Evolutionary conservation across 2,888 invertebrate genomes (phyloP), one percentile per base, ranked within the genome.

Genomic region (Agelastica alni): DNA sequence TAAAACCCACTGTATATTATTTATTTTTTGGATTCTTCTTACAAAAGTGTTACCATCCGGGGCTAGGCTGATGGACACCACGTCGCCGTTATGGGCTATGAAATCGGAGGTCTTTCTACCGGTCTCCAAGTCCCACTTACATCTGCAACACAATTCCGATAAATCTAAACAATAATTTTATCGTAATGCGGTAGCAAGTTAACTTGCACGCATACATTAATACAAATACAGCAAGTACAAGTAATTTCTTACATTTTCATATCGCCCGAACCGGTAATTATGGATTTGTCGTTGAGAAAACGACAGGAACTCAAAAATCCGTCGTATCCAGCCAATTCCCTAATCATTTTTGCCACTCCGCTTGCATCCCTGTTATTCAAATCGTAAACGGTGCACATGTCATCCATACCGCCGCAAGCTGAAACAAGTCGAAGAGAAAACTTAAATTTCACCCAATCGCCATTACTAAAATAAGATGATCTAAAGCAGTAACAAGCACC

Each of bases 351-450:
- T 0, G 93, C 93, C 0, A 87, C 87, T 9, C 93, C 93, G 7
- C 81, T 77, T 2, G 87, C 80, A 75, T 94, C 93, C 10, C 93
- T 84, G 76, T 93, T 93, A 75, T 94, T 94, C 31, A 95, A 84
- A 75, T 94, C 93, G 71, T 94, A 93, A 5, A 95, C 83, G 6
- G 94, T 94, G 71, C 93, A 93, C 87, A 92, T 91, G 76, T 95
- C 95, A 77, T 95, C 95, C 93, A 95, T 94, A 14, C 95, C 95
- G 6, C 94, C 95, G 67, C 93, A 94, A 31, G 93, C 94, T 83
- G 52, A 39, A 61, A 63, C 7, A 39, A 20, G 10, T n/a, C n/a
- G n/a, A n/a, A n/a, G n/a, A n/a, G n/a, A n/a, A n/a, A 1, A 37
- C 5, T 6, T 14, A 5, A 14, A 14, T 6, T 10, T 18, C 17